Conservation (phyloP, 37 sponge, comb jelly and placozoan species). For the Tethya wilhelma region DNA sequence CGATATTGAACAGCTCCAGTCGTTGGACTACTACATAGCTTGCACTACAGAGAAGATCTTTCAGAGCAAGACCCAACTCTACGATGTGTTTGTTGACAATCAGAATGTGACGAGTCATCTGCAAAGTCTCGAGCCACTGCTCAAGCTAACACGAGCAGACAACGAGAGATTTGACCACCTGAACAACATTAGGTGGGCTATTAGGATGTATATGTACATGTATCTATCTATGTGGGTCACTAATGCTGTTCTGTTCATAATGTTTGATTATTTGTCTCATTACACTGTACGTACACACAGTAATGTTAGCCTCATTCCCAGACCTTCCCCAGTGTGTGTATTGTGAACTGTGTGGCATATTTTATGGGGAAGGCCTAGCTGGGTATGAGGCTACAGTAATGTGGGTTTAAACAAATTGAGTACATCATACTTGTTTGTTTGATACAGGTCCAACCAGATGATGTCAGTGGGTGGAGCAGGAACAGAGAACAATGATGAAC, state of each 20-base stretch:
- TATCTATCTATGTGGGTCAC: too few species aligned
- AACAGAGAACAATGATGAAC: neutral
- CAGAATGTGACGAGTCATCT: conserved; percentile 29
- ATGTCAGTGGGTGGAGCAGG: conserved; percentile 9
- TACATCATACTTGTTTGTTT: neutral
- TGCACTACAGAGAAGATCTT: conserved; percentile 94
- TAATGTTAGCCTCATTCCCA: too few species aligned
- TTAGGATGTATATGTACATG: neutral
- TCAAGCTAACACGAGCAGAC: conserved; percentile 51
- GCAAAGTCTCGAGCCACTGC: conserved; percentile 44
- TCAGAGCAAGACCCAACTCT: conserved; percentile 71
- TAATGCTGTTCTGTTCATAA: too few species aligned
- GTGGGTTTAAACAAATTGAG: neutral
- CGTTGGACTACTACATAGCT: conserved; percentile 71
- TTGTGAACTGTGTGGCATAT: too few species aligned
- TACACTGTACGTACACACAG: too few species aligned
- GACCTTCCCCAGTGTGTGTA: too few species aligned
- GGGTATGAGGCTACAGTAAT: neutral
- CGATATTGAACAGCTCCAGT: conserved; percentile 71
- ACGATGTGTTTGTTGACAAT: conserved; percentile 82
- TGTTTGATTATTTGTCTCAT: too few species aligned
- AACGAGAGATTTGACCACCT: conserved; percentile 56
- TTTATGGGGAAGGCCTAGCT: too few species aligned
- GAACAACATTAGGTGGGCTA: conserved; percentile 39
- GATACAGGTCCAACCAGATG: conserved; percentile 25